These are phyloP conservation scores for Urocyon cinereoargenteus DNA, from an alignment of 2,797 vertebrate genomes.

Conservation along the genomic window DNA sequence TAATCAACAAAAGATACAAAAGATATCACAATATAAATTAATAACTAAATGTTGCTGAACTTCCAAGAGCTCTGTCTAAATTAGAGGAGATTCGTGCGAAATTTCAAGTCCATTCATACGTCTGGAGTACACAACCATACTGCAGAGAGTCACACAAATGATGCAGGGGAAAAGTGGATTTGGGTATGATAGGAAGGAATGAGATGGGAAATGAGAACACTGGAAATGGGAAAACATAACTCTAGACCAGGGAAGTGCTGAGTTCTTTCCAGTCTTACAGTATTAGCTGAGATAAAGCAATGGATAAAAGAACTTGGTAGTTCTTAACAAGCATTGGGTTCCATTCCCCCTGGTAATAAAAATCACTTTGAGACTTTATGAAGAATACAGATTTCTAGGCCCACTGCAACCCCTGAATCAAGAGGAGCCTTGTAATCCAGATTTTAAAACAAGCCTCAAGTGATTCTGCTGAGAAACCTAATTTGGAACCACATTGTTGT, in stretches of 20 bases:
- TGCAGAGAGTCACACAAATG: not conserved
- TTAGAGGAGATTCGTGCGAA: not conserved
- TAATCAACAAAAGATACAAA: not conserved
- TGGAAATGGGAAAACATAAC: not conserved
- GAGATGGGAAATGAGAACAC: not conserved
- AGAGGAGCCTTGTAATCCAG: not conserved
- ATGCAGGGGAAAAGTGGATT: not conserved
- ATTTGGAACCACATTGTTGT: constrained; percentile 13
- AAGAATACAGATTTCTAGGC: constrained; percentile 16
- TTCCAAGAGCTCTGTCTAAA: constrained; percentile 10
- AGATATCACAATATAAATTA: constrained; percentile 13
- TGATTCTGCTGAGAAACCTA: constrained; percentile 42
- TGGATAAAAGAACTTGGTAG: not conserved
- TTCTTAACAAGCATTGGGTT: not conserved
- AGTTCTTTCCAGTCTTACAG: not conserved
- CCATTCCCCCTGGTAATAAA: not conserved
- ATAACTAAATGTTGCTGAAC: not conserved
- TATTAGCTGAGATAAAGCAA: not conserved
- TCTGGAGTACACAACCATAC: not conserved
- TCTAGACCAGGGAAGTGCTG: not conserved
- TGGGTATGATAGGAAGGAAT: not conserved
- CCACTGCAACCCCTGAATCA: not conserved
- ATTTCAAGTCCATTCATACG: not conserved
- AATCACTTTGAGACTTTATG: not conserved
- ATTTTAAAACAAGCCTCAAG: constrained; percentile 20